Base-by-base conservation (phyloP, 2,113 vertebrate species). In the Mobula hypostoma region DNA sequence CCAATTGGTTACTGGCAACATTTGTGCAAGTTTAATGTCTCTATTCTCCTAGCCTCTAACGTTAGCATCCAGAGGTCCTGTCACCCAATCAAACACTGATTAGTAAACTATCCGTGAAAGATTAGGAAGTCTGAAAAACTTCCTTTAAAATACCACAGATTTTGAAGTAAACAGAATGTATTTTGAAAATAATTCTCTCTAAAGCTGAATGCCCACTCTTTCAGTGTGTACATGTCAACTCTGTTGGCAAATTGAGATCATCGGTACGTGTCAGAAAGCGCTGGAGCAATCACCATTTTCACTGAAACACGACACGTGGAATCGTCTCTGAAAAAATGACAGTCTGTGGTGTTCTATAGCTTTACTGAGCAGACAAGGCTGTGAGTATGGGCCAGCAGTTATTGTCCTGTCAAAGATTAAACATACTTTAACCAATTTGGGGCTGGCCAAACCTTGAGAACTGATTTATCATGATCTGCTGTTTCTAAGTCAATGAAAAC, bases 391-490 rank as follows among this genome's bases (percentile, higher is more conserved):
- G 15, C 9, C 77, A 36, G 32, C 11, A 27, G 6, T 6, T 24
- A 29, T 19, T 19, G 58, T 58, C 24, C 56, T 85, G n/a, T 85
- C 48, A 85, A 85, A 58, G 36, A 82, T 7, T 32, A 82, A 58
- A 61, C 56, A 61, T 48, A 11, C 12, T 48, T 29, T 58, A 58
- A 58, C 48, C 56, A 91, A 70, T 32, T 9, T 48, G 66, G 32
- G 70, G 68, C 91, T 74, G 24, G 32, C 29, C 66, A 14, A 74
- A 74, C 91, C 7, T 93, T 56, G 21, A 7, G 74, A 24, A 76
- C 8, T 76, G 68, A 74, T 93, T 92, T 92, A 92, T 92, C 90
- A 72, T 92, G 90, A 72, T 40, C 74, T 93, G 8, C 70, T 27
- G 85, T 90, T 66, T 79, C 63, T 32, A 66, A 17, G 70, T 72